Conservation (phyloP, 1,140 invertebrate genomes). For the Trypoxylus dichotomus region DNA sequence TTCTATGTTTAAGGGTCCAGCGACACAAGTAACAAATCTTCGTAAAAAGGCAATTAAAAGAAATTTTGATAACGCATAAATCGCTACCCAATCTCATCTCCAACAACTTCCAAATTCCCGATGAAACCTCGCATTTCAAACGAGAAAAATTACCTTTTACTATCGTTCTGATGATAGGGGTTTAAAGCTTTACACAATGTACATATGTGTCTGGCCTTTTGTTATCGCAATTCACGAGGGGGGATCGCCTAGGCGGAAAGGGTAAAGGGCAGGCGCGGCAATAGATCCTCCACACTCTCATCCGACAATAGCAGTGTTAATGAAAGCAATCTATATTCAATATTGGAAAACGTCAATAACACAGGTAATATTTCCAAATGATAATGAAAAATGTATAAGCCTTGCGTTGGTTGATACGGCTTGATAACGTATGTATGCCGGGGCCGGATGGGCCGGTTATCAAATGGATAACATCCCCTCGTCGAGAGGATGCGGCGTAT, state of each 20-base stretch:
- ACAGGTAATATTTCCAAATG: constrained; percentile 21
- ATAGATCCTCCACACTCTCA: not conserved
- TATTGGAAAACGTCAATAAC: constrained; percentile 12
- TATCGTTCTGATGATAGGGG: not conserved
- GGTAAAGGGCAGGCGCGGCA: not conserved
- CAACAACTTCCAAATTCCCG: no score
- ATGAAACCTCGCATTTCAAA: not conserved
- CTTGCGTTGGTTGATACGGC: not conserved
- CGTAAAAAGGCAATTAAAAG: no score
- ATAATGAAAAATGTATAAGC: constrained; percentile 21
- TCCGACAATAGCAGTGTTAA: constrained; percentile 6
- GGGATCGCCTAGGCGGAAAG: no score
- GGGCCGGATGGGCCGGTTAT: not conserved
- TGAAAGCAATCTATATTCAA: constrained; percentile 23
- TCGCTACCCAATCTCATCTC: no score
- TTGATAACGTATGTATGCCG: not conserved
- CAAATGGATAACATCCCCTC: not conserved
- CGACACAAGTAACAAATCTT: no score
- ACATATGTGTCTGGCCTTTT: not conserved
- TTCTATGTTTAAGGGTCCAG: no score
- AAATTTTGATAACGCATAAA: no score
- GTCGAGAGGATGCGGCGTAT: not conserved
- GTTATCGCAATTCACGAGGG: not conserved
- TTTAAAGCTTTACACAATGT: not conserved
- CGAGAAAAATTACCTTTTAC: not conserved